Evolutionary conservation across 2,113 vertebrate species (phyloP).

Genomic region (Pelobates fuscus): DNA sequence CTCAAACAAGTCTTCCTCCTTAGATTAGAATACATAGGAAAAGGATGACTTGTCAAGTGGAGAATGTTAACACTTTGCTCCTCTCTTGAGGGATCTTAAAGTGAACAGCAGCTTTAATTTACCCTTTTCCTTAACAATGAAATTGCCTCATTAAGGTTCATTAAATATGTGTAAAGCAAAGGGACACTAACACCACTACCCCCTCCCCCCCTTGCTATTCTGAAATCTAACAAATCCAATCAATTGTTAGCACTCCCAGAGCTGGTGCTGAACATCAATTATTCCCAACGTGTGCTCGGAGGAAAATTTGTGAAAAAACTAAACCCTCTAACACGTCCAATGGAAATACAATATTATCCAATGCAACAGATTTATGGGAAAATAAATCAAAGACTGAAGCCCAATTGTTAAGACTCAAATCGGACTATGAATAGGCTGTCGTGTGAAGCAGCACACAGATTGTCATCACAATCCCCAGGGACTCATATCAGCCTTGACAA

Average conservation of each 20-base stretch:
- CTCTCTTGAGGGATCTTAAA: slow-evolving; percentile 20
- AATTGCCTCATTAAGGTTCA: slow-evolving; percentile 59
- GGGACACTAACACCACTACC: slow-evolving; percentile 57
- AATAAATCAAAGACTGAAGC: slow-evolving; percentile 70
- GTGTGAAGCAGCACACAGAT: slow-evolving; percentile 62
- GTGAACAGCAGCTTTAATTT: slow-evolving; percentile 42
- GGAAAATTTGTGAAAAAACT: slow-evolving; percentile 57
- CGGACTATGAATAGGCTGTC: slow-evolving; percentile 61
- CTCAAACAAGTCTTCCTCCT: not conserved
- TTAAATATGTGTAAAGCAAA: slow-evolving; percentile 58
- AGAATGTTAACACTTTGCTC: slow-evolving; percentile 25
- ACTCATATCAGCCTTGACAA: slow-evolving; percentile 76
- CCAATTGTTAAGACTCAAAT: slow-evolving; percentile 72
- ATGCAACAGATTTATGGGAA: slow-evolving; percentile 62
- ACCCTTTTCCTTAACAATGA: slow-evolving; percentile 46
- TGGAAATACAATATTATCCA: slow-evolving; percentile 57
- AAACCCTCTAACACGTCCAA: slow-evolving; percentile 58
- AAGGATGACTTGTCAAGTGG: slow-evolving; percentile 11
- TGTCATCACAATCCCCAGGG: slow-evolving; percentile 69
- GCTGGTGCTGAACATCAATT: slow-evolving; percentile 56
- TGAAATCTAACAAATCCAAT: slow-evolving; percentile 59
- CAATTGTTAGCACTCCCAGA: slow-evolving; percentile 58
- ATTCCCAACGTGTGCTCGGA: slow-evolving; percentile 53
- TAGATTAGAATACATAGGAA: not conserved
- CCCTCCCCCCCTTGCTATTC: slow-evolving; percentile 55